Evolutionary conservation across 2,797 vertebrate genomes (phyloP).

Genomic region (Austrolebias charrua): DNA sequence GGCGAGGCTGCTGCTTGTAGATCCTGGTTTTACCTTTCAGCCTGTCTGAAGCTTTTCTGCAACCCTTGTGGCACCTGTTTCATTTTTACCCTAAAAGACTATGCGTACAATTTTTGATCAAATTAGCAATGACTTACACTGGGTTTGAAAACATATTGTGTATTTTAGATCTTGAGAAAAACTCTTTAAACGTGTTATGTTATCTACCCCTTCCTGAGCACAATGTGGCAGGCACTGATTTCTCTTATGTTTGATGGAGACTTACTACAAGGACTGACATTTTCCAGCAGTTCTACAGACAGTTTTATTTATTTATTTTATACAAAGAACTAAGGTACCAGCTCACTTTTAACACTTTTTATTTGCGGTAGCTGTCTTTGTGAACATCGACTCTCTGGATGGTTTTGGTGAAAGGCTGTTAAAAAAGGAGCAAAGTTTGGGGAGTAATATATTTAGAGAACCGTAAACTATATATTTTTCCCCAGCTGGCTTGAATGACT

Average conservation of each 20-base stretch:
- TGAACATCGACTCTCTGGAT: background rate
- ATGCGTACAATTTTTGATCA: background rate
- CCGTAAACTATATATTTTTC: background rate
- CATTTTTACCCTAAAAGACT: background rate
- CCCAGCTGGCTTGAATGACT: background rate
- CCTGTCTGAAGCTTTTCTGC: background rate
- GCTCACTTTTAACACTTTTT: slow-evolving; percentile 6
- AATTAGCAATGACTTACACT: background rate
- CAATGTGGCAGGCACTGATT: slow-evolving; percentile 1
- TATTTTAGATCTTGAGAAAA: background rate
- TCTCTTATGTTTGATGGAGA: background rate
- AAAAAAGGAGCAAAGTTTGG: background rate
- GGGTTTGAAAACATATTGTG: background rate
- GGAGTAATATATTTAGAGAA: slow-evolving; percentile 1
- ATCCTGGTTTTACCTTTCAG: too few relatives aligned
- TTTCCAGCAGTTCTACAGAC: background rate
- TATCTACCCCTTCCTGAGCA: background rate
- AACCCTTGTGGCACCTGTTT: background rate
- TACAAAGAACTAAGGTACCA: background rate
- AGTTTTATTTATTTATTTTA: background rate
- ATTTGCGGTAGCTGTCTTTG: background rate
- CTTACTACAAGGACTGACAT: background rate
- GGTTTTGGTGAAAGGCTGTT: background rate
- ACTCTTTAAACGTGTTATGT: background rate
- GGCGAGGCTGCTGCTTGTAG: background rate